Conservation (phyloP, 2,113 vertebrate species). For the Nesospiza acunhae region DNA sequence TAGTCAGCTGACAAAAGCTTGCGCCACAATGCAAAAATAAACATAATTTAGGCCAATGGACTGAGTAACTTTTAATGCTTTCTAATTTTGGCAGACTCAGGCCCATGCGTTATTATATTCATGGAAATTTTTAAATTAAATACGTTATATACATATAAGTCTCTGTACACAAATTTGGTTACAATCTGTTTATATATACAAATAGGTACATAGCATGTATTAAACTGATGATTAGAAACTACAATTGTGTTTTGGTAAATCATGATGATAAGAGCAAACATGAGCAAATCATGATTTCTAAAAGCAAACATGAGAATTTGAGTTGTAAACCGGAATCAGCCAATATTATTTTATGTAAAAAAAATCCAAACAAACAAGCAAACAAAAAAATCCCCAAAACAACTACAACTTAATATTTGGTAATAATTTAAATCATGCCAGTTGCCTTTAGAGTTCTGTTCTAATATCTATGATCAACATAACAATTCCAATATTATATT, state of each 20-base stretch:
- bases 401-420: background rate
- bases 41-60: background rate
- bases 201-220: background rate
- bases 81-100: background rate
- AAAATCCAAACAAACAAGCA: background rate
- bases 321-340: background rate
- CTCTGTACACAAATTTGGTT: background rate
- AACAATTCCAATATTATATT: background rate
- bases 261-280: background rate
- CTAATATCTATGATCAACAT: background rate
- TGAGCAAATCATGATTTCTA: background rate
- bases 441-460: background rate
- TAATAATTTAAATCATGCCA: background rate
- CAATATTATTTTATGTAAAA: background rate
- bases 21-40: background rate
- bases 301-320: background rate
- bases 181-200: background rate
- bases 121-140: background rate
- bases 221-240: background rate
- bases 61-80: background rate
- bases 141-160: background rate
- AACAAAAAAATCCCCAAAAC: background rate
- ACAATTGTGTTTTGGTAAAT: background rate
- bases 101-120: background rate
- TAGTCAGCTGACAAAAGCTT: background rate